Percentiles rank a stretch among this genome's conserved stretches.
Evolutionary conservation across 2,113 vertebrate species (phyloP).

Genomic region (Brachyhypopomus gauderio): DNA sequence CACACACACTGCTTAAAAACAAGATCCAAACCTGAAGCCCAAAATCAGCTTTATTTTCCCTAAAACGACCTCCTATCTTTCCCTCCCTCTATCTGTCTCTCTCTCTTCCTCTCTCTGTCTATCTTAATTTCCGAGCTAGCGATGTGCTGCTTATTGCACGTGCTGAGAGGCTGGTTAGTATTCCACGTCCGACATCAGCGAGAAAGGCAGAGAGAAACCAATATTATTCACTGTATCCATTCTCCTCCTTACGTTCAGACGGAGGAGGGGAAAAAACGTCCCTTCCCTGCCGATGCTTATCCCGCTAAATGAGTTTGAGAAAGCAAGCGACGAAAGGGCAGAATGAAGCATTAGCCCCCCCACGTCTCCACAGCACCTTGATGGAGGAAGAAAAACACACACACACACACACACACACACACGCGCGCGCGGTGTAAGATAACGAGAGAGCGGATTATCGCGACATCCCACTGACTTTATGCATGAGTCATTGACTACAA

Average conservation of each 20-base stretch:
- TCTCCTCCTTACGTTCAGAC: constrained; percentile 49
- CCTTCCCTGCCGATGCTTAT: constrained; percentile 49
- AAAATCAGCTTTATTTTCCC: constrained; percentile 46
- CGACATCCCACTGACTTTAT: constrained; percentile 31
- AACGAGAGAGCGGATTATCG: constrained; percentile 18
- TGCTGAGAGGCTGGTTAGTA: constrained; percentile 53
- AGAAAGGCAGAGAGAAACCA: constrained; percentile 35
- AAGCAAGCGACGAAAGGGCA: constrained; percentile 38
- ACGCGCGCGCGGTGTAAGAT: neutral
- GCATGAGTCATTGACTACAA: constrained; percentile 37
- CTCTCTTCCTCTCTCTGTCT: constrained; percentile 33
- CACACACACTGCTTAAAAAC: constrained; percentile 30
- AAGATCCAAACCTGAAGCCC: constrained; percentile 39
- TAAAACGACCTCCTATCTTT: constrained; percentile 2
- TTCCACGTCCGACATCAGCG: constrained; percentile 44
- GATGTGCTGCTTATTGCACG: constrained; percentile 52
- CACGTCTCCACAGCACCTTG: constrained; percentile 4
- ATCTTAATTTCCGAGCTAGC: constrained; percentile 46
- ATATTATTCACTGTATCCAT: constrained; percentile 52
- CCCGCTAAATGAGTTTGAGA: constrained; percentile 55
- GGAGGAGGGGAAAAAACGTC: constrained; percentile 20
- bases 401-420: too few relatives aligned
- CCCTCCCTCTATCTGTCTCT: constrained; percentile 33
- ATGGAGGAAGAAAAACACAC: neutral
- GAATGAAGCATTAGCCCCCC: constrained; percentile 48